Evolutionary conservation across 2,888 invertebrate species (phyloP), one percentile per base, ranked within the genome.

Genomic region (Piscicola geometra): DNA sequence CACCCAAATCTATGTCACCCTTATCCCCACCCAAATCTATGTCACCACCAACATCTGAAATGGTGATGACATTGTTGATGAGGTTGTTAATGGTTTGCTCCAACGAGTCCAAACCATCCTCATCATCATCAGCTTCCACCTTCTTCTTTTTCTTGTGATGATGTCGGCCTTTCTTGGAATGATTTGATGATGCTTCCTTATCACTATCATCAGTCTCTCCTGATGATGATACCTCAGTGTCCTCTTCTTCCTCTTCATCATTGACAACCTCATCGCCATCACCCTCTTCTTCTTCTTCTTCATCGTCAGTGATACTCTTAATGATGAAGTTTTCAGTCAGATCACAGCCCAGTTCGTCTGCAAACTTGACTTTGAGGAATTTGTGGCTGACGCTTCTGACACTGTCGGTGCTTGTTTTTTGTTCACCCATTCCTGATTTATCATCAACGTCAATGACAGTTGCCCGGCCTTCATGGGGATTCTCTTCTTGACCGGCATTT

Each of bases 231-330:
- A 3, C 60, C 60, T 56, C 12, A 56, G 9, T 21, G n/a, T 56
- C 5, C 3, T 56, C 60, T 56, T 56, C 60, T 56, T 56, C 60
- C 60, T 56, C 60, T 56, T 56, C 60, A 56, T n/a, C 21, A 56
- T 56, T n/a, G n/a, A 18, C 60, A 56, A 3, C 60, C 25, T 25
- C 21, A 18, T 56, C 50, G 12, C 21, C 21, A 15, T 47, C 12
- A 47, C 12, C 21, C 9, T 47, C 50, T 47, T 47, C 50, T 47
- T 15, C 50, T 15, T 47, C 50, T 15, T 47, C 50, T 47, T 47
- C 60, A 56, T 56, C 60, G n/a, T 56, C 60, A 56, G 60, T 25
- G 25, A 3, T 25, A 21, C n/a, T 56, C n/a, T 21, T 56, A n/a
- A 56, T 56, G 9, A 56, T 56, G 60, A 56, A 56, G 25, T 56